Evolutionary conservation across 2,113 vertebrate species (phyloP).

Genomic region (Chlorocebus sabaeus): DNA sequence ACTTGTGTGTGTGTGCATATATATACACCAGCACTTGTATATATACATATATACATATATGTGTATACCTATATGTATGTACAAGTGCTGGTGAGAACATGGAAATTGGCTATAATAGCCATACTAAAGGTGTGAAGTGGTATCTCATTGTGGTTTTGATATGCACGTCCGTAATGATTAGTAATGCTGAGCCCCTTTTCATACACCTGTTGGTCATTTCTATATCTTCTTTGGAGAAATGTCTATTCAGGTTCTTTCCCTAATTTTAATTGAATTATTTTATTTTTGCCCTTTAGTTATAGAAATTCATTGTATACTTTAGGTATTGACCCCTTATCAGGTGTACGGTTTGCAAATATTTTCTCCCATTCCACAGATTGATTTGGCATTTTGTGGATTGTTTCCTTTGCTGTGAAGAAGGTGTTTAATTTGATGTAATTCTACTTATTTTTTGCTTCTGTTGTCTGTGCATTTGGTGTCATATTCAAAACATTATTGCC

Average conservation of each 20-base stretch:
- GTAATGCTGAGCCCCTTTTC: neutral
- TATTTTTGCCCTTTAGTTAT: neutral
- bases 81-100: too few species aligned
- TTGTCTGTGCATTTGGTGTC: neutral
- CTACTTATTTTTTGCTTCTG: neutral
- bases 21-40: too few species aligned
- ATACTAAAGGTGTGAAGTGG: neutral
- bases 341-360: neutral
- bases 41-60: too few species aligned
- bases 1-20: too few species aligned
- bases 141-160: neutral
- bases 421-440: neutral
- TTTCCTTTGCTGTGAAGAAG: neutral
- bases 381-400: neutral
- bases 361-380: too few species aligned
- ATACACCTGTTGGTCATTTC: neutral
- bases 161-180: neutral
- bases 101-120: too few species aligned
- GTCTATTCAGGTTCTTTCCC: neutral
- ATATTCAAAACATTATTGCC: neutral
- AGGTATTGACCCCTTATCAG: neutral
- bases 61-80: too few species aligned
- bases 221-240: neutral
- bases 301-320: neutral
- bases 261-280: neutral